These are phyloP conservation scores for Tiaroga cobitis DNA, from an alignment of 2,797 vertebrate genomes.

Conservation along the genomic window DNA sequence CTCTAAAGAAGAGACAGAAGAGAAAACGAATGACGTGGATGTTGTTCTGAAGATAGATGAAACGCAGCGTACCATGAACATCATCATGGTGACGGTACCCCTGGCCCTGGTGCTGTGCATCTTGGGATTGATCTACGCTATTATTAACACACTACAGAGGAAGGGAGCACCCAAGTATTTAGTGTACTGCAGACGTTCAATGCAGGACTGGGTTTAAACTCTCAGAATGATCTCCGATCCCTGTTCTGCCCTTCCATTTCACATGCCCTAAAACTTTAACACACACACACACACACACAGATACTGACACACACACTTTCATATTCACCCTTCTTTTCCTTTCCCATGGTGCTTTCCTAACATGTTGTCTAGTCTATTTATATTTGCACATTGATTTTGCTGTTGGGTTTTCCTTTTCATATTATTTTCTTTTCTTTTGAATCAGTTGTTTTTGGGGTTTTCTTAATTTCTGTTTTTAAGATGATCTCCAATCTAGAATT, in stretches of 20 bases:
- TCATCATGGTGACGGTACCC: slow-evolving; percentile 91
- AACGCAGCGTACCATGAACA: slow-evolving; percentile 89
- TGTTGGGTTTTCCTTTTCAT: slow-evolving; percentile 61
- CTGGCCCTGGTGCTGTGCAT: slow-evolving; percentile 92
- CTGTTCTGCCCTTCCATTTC: slow-evolving; percentile 52
- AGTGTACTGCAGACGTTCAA: slow-evolving; percentile 95
- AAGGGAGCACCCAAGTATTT: slow-evolving; percentile 91
- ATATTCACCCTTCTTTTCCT: slow-evolving; percentile 52
- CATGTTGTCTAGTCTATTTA: slow-evolving; percentile 80
- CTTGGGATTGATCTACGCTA: slow-evolving; percentile 89
- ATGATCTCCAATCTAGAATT: slow-evolving; percentile 51
- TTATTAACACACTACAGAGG: slow-evolving; percentile 94
- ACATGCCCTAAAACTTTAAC: slow-evolving; percentile 36
- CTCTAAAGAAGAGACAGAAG: slow-evolving; percentile 68
- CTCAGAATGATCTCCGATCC: slow-evolving; percentile 43
- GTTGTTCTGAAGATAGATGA: slow-evolving; percentile 94
- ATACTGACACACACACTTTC: no score
- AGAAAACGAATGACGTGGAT: slow-evolving; percentile 86
- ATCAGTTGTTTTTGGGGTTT: slow-evolving; percentile 62
- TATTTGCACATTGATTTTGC: slow-evolving; percentile 81
- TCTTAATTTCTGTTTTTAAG: slow-evolving; percentile 61
- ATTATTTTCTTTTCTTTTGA: background rate
- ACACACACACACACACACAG: slow-evolving; percentile 53
- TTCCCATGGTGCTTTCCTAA: slow-evolving; percentile 77
- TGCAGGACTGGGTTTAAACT: slow-evolving; percentile 97